These are phyloP conservation scores for Adelges cooleyi DNA, from an alignment of 1,140 invertebrate species.

Conservation along the genomic window DNA sequence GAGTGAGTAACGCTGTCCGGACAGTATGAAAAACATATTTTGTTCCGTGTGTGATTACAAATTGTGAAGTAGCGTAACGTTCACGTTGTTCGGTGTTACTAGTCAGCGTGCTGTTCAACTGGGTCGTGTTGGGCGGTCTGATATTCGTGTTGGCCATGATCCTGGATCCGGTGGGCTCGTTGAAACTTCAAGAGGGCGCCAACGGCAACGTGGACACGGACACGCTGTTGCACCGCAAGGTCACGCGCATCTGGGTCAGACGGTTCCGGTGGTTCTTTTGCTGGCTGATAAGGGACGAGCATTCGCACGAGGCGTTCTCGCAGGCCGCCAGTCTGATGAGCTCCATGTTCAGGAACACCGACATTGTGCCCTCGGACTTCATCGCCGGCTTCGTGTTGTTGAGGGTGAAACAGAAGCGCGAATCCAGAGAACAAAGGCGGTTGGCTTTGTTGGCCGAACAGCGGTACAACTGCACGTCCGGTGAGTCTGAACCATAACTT, in stretches of 20 bases:
- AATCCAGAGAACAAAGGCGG: conserved; percentile 53
- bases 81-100: conserved; percentile 34
- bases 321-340: conserved; percentile 69
- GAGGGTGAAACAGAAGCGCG: conserved; percentile 56
- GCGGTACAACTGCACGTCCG: conserved; percentile 52
- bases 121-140: conserved; percentile 61
- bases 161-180: conserved; percentile 66
- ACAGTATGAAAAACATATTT: too few species aligned
- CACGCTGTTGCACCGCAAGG: conserved; percentile 38
- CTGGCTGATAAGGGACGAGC: conserved; percentile 65
- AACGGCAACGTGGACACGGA: conserved; percentile 36
- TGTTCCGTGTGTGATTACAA: background rate
- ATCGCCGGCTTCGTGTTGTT: conserved; percentile 74
- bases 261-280: conserved; percentile 66
- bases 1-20: too few species aligned
- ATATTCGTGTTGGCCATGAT: conserved; percentile 62
- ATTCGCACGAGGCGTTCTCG: conserved; percentile 67
- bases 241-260: conserved; percentile 53
- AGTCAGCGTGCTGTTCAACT: conserved; percentile 67
- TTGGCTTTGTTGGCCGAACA: conserved; percentile 55
- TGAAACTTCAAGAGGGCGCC: conserved; percentile 44
- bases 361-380: conserved; percentile 78
- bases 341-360: conserved; percentile 65
- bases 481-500: conserved; percentile 37
- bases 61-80: conserved; percentile 20